Conservation (phyloP, 1,140 invertebrate species). For the Drosophila auraria region DNA sequence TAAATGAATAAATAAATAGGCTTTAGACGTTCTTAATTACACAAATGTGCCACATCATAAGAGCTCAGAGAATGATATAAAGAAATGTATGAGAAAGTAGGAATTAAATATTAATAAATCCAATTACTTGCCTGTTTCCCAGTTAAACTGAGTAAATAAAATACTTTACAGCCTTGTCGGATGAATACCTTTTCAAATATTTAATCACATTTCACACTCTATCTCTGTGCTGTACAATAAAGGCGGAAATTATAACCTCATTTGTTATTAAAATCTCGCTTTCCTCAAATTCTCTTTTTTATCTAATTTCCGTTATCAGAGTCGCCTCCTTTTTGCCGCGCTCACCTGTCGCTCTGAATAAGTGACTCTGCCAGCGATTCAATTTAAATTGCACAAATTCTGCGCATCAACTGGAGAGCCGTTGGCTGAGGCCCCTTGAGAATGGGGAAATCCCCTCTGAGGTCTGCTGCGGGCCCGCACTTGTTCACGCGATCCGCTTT, state of each 20-base stretch:
- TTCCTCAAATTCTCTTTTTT: constrained; percentile 17
- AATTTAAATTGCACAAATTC: constrained; percentile 77
- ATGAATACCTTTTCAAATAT: not conserved
- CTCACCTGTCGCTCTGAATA: constrained; percentile 30
- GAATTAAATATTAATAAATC: too few relatives aligned
- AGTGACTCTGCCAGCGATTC: constrained; percentile 45
- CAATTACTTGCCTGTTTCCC: not conserved
- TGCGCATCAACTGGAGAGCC: constrained; percentile 49
- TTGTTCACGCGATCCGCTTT: constrained; percentile 73
- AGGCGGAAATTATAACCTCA: constrained; percentile 29
- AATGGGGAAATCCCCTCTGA: constrained; percentile 15
- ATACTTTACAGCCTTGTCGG: not conserved
- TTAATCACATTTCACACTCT: constrained; percentile 8
- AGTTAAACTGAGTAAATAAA: not conserved
- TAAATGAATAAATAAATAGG: constrained; percentile 8
- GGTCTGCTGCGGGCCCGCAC: constrained; percentile 43
- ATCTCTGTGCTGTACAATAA: not conserved
- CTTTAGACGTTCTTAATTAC: not conserved
- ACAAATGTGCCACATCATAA: not conserved
- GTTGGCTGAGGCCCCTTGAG: constrained; percentile 44
- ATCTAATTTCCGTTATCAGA: constrained; percentile 35
- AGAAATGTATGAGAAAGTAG: not conserved
- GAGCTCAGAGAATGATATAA: not conserved
- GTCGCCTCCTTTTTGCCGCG: not conserved
- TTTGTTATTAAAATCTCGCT: constrained; percentile 30